Conservation (phyloP, 2,888 invertebrate species). For the Flexamia atlantica region DNA sequence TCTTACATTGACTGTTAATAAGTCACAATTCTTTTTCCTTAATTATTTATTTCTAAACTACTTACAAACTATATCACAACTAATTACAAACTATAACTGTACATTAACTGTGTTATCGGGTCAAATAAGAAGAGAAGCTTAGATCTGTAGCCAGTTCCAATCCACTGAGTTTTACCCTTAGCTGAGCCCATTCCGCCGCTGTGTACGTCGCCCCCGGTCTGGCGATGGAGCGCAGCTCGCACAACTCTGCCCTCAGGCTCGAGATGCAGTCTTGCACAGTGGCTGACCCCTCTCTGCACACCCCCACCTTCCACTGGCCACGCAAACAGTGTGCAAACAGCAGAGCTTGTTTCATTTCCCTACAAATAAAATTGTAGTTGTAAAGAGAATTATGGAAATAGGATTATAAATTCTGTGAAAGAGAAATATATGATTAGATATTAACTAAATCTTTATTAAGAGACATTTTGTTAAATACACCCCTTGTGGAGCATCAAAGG, state of each 20-base stretch:
- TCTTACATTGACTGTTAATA: too few relatives aligned
- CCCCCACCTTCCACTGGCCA: constrained; percentile 35
- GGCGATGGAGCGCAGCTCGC: not conserved
- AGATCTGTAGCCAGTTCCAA: constrained; percentile 45
- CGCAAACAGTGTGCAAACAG: constrained; percentile 50
- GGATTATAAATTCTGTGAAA: too few relatives aligned
- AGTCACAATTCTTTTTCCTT: too few relatives aligned
- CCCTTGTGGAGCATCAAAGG: too few relatives aligned
- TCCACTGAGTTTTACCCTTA: constrained; percentile 22
- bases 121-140: not conserved
- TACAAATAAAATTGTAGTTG: not conserved
- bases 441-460: too few relatives aligned
- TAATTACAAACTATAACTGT: too few relatives aligned
- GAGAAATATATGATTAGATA: too few relatives aligned
- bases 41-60: too few relatives aligned
- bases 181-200: constrained; percentile 5
- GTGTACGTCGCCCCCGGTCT: not conserved
- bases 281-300: not conserved
- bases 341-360: constrained; percentile 60
- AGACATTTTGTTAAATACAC: too few relatives aligned
- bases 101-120: not conserved
- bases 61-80: too few relatives aligned
- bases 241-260: constrained; percentile 27
- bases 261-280: constrained; percentile 5
- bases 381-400: too few relatives aligned